Conservation (phyloP, 1,140 invertebrate genomes). For the Drosophila chauvacae region DNA sequence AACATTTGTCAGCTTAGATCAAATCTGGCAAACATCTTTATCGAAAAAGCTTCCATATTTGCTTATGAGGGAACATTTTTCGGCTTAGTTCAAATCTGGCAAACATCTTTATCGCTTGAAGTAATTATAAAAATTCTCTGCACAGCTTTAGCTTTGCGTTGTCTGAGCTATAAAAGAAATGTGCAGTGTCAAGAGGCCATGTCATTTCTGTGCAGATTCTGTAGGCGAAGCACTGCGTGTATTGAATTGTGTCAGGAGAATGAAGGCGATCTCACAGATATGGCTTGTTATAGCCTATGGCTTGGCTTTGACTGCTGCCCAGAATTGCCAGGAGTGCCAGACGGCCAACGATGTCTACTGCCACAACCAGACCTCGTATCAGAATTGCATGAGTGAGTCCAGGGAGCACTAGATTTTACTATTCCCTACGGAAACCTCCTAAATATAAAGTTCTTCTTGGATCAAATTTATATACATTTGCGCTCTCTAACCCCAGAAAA, state of each 20-base stretch:
- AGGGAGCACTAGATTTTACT: too few relatives aligned
- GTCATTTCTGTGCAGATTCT: background rate
- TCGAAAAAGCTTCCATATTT: constrained; percentile 4
- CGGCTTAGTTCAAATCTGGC: background rate
- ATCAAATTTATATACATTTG: too few relatives aligned
- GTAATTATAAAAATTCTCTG: background rate
- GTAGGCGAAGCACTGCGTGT: background rate
- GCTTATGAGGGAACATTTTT: background rate
- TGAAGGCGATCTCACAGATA: background rate
- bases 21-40: constrained; percentile 5
- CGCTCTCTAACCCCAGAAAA: too few relatives aligned
- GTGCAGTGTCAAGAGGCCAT: background rate
- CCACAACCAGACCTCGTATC: constrained; percentile 2
- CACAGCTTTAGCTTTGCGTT: background rate
- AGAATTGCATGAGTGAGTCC: constrained; percentile 33
- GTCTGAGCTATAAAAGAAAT: constrained; percentile 4
- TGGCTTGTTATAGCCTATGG: background rate
- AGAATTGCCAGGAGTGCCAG: constrained; percentile 7
- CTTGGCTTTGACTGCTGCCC: background rate
- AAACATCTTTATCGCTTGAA: background rate
- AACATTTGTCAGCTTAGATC: background rate
- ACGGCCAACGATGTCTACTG: constrained; percentile 15
- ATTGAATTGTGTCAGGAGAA: background rate
- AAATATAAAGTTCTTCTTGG: too few relatives aligned
- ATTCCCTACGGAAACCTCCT: too few relatives aligned